Base-by-base conservation (phyloP, 2,888 invertebrate genomes). In the Scrobipalpa costella region DNA sequence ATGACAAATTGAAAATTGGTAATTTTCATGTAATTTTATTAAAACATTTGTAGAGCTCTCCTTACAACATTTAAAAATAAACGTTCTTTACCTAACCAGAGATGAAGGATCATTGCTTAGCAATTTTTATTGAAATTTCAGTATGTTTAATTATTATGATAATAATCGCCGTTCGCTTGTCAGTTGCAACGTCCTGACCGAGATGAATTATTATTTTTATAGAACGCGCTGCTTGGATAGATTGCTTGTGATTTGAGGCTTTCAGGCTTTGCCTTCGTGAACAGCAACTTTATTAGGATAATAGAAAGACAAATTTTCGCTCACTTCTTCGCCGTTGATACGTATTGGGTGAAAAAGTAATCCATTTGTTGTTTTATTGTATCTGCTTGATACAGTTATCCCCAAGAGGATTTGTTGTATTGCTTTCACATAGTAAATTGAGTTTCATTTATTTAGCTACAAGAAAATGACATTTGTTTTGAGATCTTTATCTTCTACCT, bases 191-290 rank as follows among this genome's bases (percentile, higher is more conserved):
- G 38, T 61, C 71, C 58, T 67, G 75, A 71, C 77, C 77, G 77
- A 85, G 84, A 85, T 83, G 85, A 86, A 86, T 88, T 86, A 88
- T 88, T 87, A 88, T 88, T 88, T 88, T 88, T 87, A 88, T 86
- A 84, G 85, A 83, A 80, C 81, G 79, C 78, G 79, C 81, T 84
- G 77, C 81, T 81, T 81, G 78, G 84, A 86, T 84, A 84, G 86
- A 88, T 88, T 83, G 86, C 81, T 79, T 73, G 83, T 84, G 86
- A 88, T 87, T 88, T 81, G 81, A 84, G 78, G 84, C 85, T 86
- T 85, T 84, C 82, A 83, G 80, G 75, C 76, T 78, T 78, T 69
- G 76, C 73, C 75, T 76, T 73, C 77, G 76, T 74, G 75, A 78
- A 76, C 76, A 75, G 69, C 70, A 65, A 71, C 71, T 70, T 73